Percentiles rank a stretch among this genome's conserved stretches.
phyloP scores from a whole-genome alignment of 2,888 invertebrate species.

The Nemapogon koenigi region DNA sequence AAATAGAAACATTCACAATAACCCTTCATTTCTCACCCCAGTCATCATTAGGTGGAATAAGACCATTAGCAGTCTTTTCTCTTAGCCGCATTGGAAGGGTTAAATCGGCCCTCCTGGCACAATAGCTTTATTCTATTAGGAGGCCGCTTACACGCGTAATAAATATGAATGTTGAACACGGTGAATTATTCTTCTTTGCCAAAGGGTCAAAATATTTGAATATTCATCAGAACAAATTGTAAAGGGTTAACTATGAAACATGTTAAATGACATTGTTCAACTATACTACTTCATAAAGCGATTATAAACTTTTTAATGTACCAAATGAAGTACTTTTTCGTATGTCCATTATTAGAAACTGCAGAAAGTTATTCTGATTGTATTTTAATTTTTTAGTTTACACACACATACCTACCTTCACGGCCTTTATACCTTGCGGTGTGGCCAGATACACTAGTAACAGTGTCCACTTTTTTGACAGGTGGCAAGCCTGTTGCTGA shows the following conservation, averaged over 20 bases:
- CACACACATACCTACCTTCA: too few relatives aligned
- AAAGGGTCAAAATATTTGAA: constrained; percentile 63
- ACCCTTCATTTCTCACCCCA: constrained; percentile 16
- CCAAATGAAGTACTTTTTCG: too few relatives aligned
- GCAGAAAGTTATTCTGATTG: too few relatives aligned
- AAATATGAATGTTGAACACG: constrained; percentile 63
- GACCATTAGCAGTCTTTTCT: constrained; percentile 63
- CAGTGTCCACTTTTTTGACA: too few relatives aligned
- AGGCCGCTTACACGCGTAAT: constrained; percentile 58
- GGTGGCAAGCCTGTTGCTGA: too few relatives aligned
- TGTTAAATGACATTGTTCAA: too few relatives aligned
- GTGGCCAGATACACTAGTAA: too few relatives aligned
- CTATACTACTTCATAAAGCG: too few relatives aligned
- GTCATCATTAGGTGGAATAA: constrained; percentile 61
- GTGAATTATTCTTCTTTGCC: constrained; percentile 54
- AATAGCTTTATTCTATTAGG: constrained; percentile 59
- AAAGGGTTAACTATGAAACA: constrained; percentile 61
- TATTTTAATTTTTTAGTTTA: too few relatives aligned
- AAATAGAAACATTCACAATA: constrained; percentile 18
- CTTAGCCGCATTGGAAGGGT: constrained; percentile 54
- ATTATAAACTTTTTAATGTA: too few relatives aligned
- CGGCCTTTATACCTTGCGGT: too few relatives aligned
- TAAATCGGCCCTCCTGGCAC: constrained; percentile 54
- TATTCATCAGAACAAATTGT: constrained; percentile 53
- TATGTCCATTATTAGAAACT: too few relatives aligned